These are phyloP conservation scores for Acanthoscelides obtectus DNA, from an alignment of 2,888 invertebrate genomes.

Conservation along the genomic window DNA sequence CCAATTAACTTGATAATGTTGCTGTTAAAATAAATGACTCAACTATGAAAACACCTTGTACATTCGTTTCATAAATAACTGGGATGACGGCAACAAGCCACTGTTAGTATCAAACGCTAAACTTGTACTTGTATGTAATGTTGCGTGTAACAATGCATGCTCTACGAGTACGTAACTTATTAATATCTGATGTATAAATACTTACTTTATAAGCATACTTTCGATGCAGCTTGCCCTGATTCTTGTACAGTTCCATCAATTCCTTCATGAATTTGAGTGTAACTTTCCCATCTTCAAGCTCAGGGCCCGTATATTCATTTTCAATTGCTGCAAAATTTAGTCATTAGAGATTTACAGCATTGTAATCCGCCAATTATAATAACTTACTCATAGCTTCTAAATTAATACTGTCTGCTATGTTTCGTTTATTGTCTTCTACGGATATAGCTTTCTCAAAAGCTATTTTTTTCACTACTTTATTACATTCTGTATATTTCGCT, in stretches of 20 bases:
- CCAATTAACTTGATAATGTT: too few relatives aligned
- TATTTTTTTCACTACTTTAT: slow-evolving; percentile 89
- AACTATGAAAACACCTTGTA: too few relatives aligned
- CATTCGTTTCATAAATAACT: too few relatives aligned
- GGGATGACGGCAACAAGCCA: too few relatives aligned
- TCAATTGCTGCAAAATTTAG: slow-evolving; percentile 71
- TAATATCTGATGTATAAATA: not conserved
- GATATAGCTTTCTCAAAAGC: slow-evolving; percentile 97
- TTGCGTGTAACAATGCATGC: too few relatives aligned
- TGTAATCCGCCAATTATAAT: not conserved
- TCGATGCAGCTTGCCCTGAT: slow-evolving; percentile 89
- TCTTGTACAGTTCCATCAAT: slow-evolving; percentile 84
- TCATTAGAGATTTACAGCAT: not conserved
- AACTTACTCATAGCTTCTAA: slow-evolving; percentile 84
- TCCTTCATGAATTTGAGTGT: slow-evolving; percentile 85
- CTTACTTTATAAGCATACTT: slow-evolving; percentile 93
- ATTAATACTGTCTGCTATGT: slow-evolving; percentile 83
- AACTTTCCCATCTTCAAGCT: slow-evolving; percentile 80
- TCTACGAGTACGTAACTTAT: too few relatives aligned
- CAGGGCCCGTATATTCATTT: slow-evolving; percentile 89
- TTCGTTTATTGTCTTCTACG: slow-evolving; percentile 82
- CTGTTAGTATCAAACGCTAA: too few relatives aligned
- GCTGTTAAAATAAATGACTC: too few relatives aligned
- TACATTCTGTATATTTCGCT: slow-evolving; percentile 87
- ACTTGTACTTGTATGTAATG: too few relatives aligned